Conservation (phyloP, 2,113 vertebrate species). For the Polyodon spathula region DNA sequence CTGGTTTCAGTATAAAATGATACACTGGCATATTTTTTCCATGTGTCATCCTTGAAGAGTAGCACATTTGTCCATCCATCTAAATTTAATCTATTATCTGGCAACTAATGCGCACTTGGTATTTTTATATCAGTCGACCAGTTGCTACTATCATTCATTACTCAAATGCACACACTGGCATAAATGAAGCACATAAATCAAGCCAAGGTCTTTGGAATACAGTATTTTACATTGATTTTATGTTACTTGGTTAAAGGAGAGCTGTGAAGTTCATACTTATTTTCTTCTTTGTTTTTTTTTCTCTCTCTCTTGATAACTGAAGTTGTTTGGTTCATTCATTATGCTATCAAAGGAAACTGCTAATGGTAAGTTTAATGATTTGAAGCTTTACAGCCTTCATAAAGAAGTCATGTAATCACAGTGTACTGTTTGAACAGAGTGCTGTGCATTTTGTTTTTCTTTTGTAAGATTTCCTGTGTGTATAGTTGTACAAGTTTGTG, state of each 20-base stretch:
- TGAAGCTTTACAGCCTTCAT: no score
- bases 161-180: not conserved
- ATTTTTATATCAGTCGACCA: slow-evolving; percentile 58
- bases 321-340: no score
- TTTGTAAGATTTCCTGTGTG: no score
- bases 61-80: slow-evolving; percentile 74
- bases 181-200: slow-evolving; percentile 15
- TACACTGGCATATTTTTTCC: slow-evolving; percentile 63
- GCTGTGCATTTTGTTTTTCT: no score
- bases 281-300: slow-evolving; percentile 1
- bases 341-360: no score
- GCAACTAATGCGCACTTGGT: slow-evolving; percentile 49
- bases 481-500: no score
- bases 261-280: not conserved
- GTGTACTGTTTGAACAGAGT: no score
- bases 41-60: slow-evolving; percentile 58
- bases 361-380: no score
- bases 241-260: slow-evolving; percentile 25
- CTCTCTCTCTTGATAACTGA: slow-evolving; percentile 8
- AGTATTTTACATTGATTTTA: slow-evolving; percentile 23
- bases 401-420: no score
- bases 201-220: slow-evolving; percentile 25
- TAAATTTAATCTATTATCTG: slow-evolving; percentile 67
- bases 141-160: slow-evolving; percentile 59
- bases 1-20: slow-evolving; percentile 35